A percentile compares a stretch with the other conserved stretches of the same genome.
These are phyloP conservation scores for Caenorhabditis zanzibari DNA, from an alignment of 2,888 invertebrate genomes.

Conservation along the genomic window DNA sequence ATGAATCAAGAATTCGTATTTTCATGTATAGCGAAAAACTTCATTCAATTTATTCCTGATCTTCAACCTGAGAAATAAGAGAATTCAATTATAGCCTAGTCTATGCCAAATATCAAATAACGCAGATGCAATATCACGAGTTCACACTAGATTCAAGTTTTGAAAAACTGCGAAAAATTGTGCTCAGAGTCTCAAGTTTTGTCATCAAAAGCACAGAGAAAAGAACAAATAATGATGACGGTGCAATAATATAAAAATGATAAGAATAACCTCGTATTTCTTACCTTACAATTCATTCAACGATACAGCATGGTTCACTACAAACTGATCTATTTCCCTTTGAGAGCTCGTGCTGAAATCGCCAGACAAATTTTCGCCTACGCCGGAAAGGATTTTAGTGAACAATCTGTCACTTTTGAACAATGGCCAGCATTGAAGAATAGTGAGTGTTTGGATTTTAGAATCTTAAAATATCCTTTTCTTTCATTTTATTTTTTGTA, in stretches of 20 bases:
- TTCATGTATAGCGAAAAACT: not conserved
- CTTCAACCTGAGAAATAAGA: not conserved
- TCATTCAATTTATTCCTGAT: not conserved
- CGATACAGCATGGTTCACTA: constrained; percentile 54
- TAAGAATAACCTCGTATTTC: constrained; percentile 28
- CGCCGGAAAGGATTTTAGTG: constrained; percentile 68
- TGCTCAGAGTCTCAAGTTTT: constrained; percentile 24
- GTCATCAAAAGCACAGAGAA: constrained; percentile 31
- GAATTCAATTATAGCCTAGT: not conserved
- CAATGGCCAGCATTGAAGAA: constrained; percentile 67
- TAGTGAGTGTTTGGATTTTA: constrained; percentile 43
- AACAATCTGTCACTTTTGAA: constrained; percentile 54
- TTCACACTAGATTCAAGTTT: constrained; percentile 21
- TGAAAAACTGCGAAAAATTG: constrained; percentile 21
- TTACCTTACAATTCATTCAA: constrained; percentile 13
- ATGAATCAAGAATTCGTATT: not conserved
- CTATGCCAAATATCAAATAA: not conserved
- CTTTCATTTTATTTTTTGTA: not conserved
- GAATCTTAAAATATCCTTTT: not conserved
- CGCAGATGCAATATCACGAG: not conserved
- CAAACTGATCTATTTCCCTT: constrained; percentile 62
- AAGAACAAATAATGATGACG: constrained; percentile 41
- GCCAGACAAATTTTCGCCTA: constrained; percentile 65
- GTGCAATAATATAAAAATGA: constrained; percentile 11
- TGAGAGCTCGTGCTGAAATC: constrained; percentile 57